Conservation (phyloP, 1,140 invertebrate genomes). For the Sipha flava region DNA sequence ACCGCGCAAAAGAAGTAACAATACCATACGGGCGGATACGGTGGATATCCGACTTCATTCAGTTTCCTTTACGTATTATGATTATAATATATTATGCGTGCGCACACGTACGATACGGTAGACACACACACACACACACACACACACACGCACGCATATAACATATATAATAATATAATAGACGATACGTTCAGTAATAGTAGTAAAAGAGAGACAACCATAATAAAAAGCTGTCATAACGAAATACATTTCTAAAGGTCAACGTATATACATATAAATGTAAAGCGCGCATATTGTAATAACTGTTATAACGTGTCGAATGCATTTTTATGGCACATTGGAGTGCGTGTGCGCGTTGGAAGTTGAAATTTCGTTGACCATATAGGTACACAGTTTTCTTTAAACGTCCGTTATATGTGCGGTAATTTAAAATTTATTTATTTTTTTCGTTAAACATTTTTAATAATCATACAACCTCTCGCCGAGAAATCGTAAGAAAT, state of each 20-base stretch:
- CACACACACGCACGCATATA: not conserved
- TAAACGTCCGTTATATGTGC: not conserved
- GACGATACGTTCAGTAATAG: not conserved
- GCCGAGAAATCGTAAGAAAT: not conserved
- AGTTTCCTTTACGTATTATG: not conserved
- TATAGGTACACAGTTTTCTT: not conserved
- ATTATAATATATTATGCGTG: not conserved
- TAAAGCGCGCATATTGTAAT: no score
- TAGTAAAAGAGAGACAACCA: not conserved
- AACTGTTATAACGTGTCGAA: not conserved
- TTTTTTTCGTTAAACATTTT: no score
- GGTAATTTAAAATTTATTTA: no score
- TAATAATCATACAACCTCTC: no score
- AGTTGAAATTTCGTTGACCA: not conserved
- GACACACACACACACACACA: not conserved
- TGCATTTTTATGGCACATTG: not conserved
- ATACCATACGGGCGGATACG: slow-evolving; percentile 30
- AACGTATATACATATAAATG: not conserved
- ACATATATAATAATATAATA: not conserved
- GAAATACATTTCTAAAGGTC: not conserved
- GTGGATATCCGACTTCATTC: slow-evolving; percentile 20
- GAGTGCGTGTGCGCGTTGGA: not conserved
- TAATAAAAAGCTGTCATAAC: not conserved
- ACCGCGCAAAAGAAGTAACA: slow-evolving; percentile 5
- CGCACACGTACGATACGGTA: not conserved